A percentile compares a stretch with the other conserved stretches of the same genome.
Evolutionary conservation across 2,113 vertebrate species (phyloP).

Genomic region (Hemiprocne comata): DNA sequence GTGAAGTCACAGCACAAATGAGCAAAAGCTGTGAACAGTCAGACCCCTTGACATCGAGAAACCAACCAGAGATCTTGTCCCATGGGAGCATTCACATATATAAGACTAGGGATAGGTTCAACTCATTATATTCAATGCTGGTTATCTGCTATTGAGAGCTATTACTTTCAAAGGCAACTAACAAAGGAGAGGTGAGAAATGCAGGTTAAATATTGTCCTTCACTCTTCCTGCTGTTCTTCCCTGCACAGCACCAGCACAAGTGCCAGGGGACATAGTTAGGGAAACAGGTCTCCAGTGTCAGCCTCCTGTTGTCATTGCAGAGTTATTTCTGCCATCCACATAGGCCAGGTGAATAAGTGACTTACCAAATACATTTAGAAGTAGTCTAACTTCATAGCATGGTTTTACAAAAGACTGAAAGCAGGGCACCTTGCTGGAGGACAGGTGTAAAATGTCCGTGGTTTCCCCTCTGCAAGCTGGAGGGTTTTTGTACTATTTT

Average conservation of each 20-base stretch:
- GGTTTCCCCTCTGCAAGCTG: background rate
- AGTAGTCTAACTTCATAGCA: background rate
- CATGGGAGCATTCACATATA: rapidly evolving
- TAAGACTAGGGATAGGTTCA: rapidly evolving
- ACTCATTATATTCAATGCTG: background rate
- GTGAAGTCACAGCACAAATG: background rate
- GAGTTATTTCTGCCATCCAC: background rate
- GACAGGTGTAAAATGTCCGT: background rate
- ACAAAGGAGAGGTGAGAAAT: background rate
- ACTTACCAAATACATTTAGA: background rate
- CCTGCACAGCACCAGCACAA: background rate
- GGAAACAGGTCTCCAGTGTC: background rate
- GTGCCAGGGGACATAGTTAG: rapidly evolving
- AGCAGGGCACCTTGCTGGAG: background rate
- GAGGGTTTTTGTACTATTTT: background rate
- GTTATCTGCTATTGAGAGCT: background rate
- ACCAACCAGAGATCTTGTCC: rapidly evolving
- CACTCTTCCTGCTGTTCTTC: background rate
- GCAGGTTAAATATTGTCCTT: background rate
- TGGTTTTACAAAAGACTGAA: background rate
- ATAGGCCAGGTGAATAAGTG: background rate
- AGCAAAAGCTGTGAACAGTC: background rate
- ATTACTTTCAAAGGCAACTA: background rate
- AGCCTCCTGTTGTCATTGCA: rapidly evolving
- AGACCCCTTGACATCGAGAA: background rate